Conservation (phyloP, 2,888 invertebrate genomes). For the Drosophila flavopinicola region DNA sequence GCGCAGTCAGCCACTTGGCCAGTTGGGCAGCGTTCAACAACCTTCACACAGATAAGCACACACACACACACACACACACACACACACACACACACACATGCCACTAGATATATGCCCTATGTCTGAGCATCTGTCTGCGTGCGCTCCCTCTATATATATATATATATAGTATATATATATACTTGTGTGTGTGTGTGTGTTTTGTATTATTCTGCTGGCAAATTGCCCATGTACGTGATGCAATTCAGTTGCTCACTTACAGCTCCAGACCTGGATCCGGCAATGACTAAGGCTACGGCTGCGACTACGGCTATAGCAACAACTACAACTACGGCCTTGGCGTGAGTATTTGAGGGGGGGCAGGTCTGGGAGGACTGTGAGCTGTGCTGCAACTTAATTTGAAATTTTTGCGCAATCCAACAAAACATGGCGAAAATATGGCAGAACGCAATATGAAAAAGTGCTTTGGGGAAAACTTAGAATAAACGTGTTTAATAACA, state of each 20-base stretch:
- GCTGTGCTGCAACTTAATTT: constrained; percentile 80
- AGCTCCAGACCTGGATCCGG: constrained; percentile 39
- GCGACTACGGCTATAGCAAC: background rate
- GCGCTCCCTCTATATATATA: background rate
- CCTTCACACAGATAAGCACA: constrained; percentile 35
- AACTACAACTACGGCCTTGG: background rate
- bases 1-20: constrained; percentile 49
- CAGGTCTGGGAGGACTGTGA: constrained; percentile 26
- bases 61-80: constrained; percentile 3
- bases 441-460: constrained; percentile 76
- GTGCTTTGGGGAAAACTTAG: constrained; percentile 77
- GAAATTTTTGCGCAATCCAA: constrained; percentile 82
- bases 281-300: constrained; percentile 9
- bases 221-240: constrained; percentile 82
- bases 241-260: constrained; percentile 80
- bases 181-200: constrained; percentile 40
- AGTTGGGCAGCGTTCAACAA: constrained; percentile 63
- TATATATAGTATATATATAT: constrained; percentile 8
- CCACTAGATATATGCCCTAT: too few species aligned
- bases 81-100: constrained; percentile 2
- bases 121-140: constrained; percentile 43
- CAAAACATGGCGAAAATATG: constrained; percentile 75
- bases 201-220: constrained; percentile 78
- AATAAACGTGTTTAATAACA: constrained; percentile 78
- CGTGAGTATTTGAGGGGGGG: background rate